These are phyloP conservation scores for Myoxocephalus aenaeus DNA, from an alignment of 2,797 vertebrate species.

Conservation along the genomic window DNA sequence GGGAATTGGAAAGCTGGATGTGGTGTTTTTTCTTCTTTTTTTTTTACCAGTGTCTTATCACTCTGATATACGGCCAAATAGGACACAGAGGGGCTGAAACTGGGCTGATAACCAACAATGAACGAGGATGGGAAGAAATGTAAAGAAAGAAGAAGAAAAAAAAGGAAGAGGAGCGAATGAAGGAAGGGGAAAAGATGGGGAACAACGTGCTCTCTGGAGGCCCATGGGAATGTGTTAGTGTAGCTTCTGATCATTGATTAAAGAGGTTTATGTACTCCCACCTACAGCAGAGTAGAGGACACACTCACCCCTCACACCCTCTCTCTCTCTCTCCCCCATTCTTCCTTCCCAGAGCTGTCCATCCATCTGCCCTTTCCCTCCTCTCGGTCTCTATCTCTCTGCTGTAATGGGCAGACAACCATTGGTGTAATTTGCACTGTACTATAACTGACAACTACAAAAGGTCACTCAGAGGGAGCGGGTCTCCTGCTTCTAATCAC, in stretches of 20 bases:
- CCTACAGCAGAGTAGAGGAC: conserved; percentile 68
- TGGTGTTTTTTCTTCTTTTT: background rate
- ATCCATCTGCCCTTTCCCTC: conserved; percentile 54
- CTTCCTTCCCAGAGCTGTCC: conserved; percentile 26
- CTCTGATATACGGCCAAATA: conserved; percentile 68
- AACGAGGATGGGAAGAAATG: conserved; percentile 41
- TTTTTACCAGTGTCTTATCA: conserved; percentile 50
- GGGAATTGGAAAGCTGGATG: conserved; percentile 43
- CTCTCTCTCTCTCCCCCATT: background rate
- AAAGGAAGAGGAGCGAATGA: background rate
- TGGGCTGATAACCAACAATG: conserved; percentile 56
- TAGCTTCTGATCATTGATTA: conserved; percentile 82
- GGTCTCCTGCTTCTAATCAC: conserved; percentile 53
- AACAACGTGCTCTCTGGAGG: conserved; percentile 48
- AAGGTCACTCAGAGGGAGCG: conserved; percentile 61
- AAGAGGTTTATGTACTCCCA: conserved; percentile 76
- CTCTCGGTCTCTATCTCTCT: conserved; percentile 38
- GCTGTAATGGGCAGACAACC: conserved; percentile 53
- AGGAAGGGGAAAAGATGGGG: conserved; percentile 7
- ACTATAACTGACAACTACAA: conserved; percentile 66
- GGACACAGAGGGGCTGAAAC: conserved; percentile 49
- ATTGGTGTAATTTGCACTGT: conserved; percentile 63
- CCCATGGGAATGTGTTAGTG: conserved; percentile 59
- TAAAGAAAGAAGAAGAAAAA: conserved; percentile 1
- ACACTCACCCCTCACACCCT: conserved; percentile 46